Conservation (phyloP, 2,888 invertebrate genomes). For the Balanococcus diminutus region DNA sequence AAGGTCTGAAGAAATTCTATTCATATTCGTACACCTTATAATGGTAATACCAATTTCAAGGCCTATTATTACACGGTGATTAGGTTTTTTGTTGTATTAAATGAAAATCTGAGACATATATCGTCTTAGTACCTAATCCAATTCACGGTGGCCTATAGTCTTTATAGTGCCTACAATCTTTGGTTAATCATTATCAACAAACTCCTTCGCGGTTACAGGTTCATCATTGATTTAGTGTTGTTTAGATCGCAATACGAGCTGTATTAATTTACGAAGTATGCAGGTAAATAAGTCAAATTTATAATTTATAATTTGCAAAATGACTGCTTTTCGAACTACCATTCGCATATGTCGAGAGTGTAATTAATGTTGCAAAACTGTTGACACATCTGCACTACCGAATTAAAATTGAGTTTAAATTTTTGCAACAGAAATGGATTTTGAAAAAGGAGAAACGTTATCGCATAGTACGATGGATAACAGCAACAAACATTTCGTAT, state of each 20-base stretch:
- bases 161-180: not conserved
- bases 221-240: not conserved
- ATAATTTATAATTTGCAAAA: not conserved
- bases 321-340: not conserved
- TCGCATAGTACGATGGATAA: slow-evolving; percentile 14
- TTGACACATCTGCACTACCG: not conserved
- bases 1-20: slow-evolving; percentile 50
- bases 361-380: not conserved
- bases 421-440: slow-evolving; percentile 40
- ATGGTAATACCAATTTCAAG: slow-evolving; percentile 44
- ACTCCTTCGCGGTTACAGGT: not conserved
- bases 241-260: not conserved
- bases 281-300: not conserved
- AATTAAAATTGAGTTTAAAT: not conserved
- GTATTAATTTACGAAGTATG: not conserved
- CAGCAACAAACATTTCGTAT: slow-evolving; percentile 58
- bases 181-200: slow-evolving; percentile 15
- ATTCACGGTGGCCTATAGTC: not conserved
- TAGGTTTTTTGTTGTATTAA: slow-evolving; percentile 44
- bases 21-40: slow-evolving; percentile 32
- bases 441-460: not conserved
- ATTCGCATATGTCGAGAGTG: not conserved
- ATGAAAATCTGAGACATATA: slow-evolving; percentile 44
- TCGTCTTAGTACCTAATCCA: slow-evolving; percentile 1
- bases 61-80: slow-evolving; percentile 49